Base-by-base conservation (phyloP, 1,140 invertebrate genomes). In the Dendrolimus punctatus region DNA sequence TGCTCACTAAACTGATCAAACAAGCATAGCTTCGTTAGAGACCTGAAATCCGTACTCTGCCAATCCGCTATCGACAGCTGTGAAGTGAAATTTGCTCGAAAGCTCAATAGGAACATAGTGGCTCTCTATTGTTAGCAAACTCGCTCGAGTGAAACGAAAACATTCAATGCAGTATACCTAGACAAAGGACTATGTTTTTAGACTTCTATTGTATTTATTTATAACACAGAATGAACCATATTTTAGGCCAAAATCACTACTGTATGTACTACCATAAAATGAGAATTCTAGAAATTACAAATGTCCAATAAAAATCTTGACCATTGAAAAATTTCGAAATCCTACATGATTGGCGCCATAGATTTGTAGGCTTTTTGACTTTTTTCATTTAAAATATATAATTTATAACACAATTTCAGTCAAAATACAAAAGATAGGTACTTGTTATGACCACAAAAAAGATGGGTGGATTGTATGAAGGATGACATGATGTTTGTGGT, bases 1-100 rank as follows among this genome's bases (percentile, higher is more conserved):
- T 51, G 48, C 49, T 41, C 53, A 43, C 54, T 55, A 43, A 41
- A 23, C 39, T 39, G 59, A 37, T 50, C 62, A 66, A 67, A 67
- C 62, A 64, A 65, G 51, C 62, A 46, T 53, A 38, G 55, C 58
- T 66, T 68, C 68, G 60, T 65, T 71, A 68, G 62, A 55, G 55
- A 60, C 51, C 46, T 37, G 53, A 52, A 55, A 55, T 70, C 58
- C 61, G 23, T 23, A 23, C 23, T 23, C 9, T 45, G 50, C 41
- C 65, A 71, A 71, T 67, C 68, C 65, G 58, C 57, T 52, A 57
- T 61, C 56, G 56, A 55, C 56, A 55, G 57, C 42, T 60, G 51
- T 42, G 51, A 23, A 23, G 23, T 23, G 23, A 55, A 62, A 61
- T 58, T 47, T 40, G 53, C 52, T 53, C 53, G 47, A 47, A 61